These are phyloP conservation scores for Alsophila aescularia DNA, from an alignment of 2,888 invertebrate species.

Conservation along the genomic window DNA sequence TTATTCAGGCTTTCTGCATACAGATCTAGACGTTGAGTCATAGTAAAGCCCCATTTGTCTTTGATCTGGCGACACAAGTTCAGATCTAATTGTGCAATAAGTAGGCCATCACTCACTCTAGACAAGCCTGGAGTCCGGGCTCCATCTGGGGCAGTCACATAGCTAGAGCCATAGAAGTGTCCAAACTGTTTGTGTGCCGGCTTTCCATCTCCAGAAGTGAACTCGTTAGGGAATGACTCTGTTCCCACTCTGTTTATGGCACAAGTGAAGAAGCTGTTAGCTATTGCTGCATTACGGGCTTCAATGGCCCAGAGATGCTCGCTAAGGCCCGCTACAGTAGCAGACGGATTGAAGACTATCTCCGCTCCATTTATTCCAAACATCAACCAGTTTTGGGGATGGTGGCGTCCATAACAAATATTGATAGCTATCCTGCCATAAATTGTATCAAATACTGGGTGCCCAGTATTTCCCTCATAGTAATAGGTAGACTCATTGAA, in stretches of 20 bases:
- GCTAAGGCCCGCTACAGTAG: conserved; percentile 92
- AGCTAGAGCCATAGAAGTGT: conserved; percentile 98
- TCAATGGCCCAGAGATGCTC: conserved; percentile 98
- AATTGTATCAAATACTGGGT: conserved; percentile 95
- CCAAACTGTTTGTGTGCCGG: conserved; percentile 95
- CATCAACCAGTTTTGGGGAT: conserved; percentile 99
- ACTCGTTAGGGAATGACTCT: conserved; percentile 89
- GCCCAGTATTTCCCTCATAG: conserved; percentile 97
- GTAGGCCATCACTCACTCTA: conserved; percentile 91
- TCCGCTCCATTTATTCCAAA: conserved; percentile 99
- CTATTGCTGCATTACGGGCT: conserved; percentile 98
- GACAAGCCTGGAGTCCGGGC: conserved; percentile 94
- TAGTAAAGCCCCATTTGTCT: conserved; percentile 98
- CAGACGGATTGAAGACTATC: conserved; percentile 99
- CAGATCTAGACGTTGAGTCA: conserved; percentile 97
- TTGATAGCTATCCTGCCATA: conserved; percentile 97
- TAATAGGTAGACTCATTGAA: conserved; percentile 99
- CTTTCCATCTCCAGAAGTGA: conserved; percentile 86
- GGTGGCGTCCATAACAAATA: conserved; percentile 99
- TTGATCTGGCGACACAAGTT: conserved; percentile 97
- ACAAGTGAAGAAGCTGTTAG: conserved; percentile 97
- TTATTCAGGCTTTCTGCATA: conserved; percentile 91
- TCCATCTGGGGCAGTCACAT: conserved; percentile 97
- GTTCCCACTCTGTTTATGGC: conserved; percentile 97
- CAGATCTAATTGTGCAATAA: conserved; percentile 95